Evolutionary conservation across 2,113 vertebrate genomes (phyloP).

Genomic region (Petroica traversi): DNA sequence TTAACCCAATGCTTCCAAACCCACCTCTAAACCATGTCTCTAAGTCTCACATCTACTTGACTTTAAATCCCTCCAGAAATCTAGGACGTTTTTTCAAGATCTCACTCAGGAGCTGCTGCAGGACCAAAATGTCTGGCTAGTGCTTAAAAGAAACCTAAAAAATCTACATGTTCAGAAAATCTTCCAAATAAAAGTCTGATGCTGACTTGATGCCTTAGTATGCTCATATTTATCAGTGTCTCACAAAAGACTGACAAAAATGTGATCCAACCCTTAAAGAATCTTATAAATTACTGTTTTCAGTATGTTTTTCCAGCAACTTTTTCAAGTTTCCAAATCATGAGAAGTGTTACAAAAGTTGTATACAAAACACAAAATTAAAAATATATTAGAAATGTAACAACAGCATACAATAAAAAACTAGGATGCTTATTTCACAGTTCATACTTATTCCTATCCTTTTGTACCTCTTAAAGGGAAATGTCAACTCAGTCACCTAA

Average conservation of each 20-base stretch:
- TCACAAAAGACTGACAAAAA: not conserved
- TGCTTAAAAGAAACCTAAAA: not conserved
- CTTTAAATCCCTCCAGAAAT: not conserved
- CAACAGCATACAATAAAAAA: not conserved
- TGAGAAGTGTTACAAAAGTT: not conserved
- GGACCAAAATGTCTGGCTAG: not conserved
- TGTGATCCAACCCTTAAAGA: not conserved
- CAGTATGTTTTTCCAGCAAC: not conserved
- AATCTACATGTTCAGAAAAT: not conserved
- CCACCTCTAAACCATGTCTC: not conserved
- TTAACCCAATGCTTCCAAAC: not conserved
- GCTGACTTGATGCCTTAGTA: not conserved
- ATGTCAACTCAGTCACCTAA: not conserved
- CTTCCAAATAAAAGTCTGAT: not conserved
- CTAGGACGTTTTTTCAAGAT: not conserved
- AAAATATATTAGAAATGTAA: not conserved
- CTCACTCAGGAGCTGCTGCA: not conserved
- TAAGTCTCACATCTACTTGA: not conserved
- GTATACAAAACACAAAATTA: not conserved
- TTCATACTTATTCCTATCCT: not conserved
- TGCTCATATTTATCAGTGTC: not conserved
- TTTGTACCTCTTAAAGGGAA: not conserved
- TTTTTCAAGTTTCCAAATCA: not conserved
- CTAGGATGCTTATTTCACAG: not conserved
- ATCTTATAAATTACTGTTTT: not conserved